Percentiles rank a stretch among this genome's conserved stretches.
Conservation (phyloP, 2,888 invertebrate genomes). For the Eustalomyia histrio region DNA sequence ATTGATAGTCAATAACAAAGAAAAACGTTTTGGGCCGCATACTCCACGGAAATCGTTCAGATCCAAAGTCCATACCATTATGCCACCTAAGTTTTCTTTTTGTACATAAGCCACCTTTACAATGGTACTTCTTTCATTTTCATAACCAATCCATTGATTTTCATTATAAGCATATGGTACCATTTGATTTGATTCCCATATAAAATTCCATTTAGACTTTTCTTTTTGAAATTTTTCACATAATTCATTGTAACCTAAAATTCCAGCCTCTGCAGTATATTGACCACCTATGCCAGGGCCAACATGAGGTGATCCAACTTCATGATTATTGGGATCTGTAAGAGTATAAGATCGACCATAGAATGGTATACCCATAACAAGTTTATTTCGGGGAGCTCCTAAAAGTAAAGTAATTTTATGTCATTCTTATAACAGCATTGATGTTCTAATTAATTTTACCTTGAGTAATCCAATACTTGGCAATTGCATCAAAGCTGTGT, state of each 20-base stretch:
- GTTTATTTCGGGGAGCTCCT: constrained; percentile 83
- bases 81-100: constrained; percentile 81
- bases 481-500: constrained; percentile 80
- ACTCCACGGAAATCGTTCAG: constrained; percentile 84
- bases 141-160: constrained; percentile 86
- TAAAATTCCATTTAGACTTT: constrained; percentile 80
- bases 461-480: constrained; percentile 81
- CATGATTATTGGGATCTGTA: constrained; percentile 77
- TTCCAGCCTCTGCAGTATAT: constrained; percentile 83
- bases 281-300: constrained; percentile 83
- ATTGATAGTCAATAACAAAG: no score
- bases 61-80: constrained; percentile 90
- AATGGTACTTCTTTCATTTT: constrained; percentile 81
- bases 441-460: constrained; percentile 73
- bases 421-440: neutral
- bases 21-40: no score
- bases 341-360: constrained; percentile 87
- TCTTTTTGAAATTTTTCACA: constrained; percentile 81
- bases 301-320: constrained; percentile 81
- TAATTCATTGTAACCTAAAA: constrained; percentile 87
- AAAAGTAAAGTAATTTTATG: neutral
- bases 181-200: constrained; percentile 81
- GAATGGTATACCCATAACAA: constrained; percentile 85
- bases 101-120: constrained; percentile 79
- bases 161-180: constrained; percentile 83